Conservation (phyloP, 2,113 vertebrate genomes). For the Chaetura pelagica region DNA sequence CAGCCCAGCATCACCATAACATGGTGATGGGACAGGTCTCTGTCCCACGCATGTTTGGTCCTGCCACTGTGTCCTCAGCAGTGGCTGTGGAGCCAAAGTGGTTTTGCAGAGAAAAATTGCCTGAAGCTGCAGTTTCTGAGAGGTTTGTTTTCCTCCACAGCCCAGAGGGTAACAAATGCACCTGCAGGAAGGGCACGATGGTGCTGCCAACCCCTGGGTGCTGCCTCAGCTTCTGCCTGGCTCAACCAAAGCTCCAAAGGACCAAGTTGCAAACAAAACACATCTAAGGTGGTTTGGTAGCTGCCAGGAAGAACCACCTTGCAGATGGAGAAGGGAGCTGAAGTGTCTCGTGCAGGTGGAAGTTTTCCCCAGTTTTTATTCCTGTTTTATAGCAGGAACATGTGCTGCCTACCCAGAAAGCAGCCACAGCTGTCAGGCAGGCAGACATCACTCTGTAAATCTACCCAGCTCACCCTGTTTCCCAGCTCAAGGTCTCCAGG, state of each 20-base stretch:
- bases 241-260: not conserved
- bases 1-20: not conserved
- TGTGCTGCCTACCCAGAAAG: conserved; percentile 16
- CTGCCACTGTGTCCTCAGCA: not conserved
- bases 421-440: conserved; percentile 28
- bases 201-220: not conserved
- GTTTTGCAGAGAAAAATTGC: not conserved
- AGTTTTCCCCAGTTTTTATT: not conserved
- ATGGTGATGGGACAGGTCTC: not conserved
- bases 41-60: accelerated
- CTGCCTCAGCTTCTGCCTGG: not conserved
- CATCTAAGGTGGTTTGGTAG: not conserved
- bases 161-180: not conserved
- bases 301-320: not conserved
- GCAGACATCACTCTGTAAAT: conserved; percentile 63
- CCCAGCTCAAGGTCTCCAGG: not conserved
- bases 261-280: not conserved
- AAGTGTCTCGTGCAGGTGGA: not conserved
- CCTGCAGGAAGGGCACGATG: accelerated
- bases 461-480: not conserved
- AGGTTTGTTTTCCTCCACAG: not conserved
- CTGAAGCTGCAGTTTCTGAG: not conserved
- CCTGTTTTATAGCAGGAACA: not conserved
- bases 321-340: not conserved
- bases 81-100: no score